Evolutionary conservation across 2,797 vertebrate species (phyloP).

Genomic region (Notoglanidium macrostoma): DNA sequence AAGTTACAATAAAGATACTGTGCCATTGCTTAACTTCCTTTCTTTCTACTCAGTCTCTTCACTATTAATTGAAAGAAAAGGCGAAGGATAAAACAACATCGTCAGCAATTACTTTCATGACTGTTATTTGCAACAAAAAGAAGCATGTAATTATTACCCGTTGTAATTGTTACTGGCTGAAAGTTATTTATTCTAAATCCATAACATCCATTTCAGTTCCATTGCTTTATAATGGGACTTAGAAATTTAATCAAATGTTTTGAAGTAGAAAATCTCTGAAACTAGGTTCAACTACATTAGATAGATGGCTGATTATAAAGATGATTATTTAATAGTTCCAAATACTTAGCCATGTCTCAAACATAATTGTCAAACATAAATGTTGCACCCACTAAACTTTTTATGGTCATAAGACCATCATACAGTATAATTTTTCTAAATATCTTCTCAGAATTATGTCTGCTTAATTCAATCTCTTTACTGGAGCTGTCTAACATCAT

Average conservation of each 20-base stretch:
- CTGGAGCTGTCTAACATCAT: slow-evolving; percentile 8
- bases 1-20: neutral
- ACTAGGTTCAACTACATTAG: neutral
- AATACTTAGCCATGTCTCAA: neutral
- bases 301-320: neutral
- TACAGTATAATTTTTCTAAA: neutral
- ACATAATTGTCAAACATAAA: neutral
- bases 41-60: neutral
- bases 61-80: neutral
- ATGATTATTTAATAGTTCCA: neutral
- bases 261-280: neutral
- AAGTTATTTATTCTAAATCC: neutral
- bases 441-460: neutral
- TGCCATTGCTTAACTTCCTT: neutral
- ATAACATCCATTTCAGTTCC: neutral
- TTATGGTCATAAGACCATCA: neutral
- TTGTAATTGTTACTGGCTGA: neutral
- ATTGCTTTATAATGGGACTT: neutral
- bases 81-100: neutral
- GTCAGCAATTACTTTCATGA: neutral
- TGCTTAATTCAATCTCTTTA: neutral
- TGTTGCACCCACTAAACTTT: neutral
- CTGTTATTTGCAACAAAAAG: neutral
- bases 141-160: neutral
- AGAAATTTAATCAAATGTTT: neutral